Evolutionary conservation across 2,888 invertebrate genomes (phyloP).

Genomic region (Hemaris fuciformis): DNA sequence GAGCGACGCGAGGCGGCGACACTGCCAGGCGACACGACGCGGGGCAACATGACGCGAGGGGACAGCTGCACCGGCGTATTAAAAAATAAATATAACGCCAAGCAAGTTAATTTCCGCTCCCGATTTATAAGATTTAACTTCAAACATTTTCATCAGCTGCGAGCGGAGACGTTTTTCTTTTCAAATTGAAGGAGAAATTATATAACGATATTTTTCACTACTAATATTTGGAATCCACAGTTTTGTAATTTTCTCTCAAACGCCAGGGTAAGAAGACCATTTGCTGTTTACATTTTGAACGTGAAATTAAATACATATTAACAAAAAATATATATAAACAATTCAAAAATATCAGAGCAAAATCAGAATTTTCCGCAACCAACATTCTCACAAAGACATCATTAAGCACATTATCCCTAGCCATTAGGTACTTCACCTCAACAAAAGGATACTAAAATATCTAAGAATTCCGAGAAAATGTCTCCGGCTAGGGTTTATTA

Average conservation of each 20-base stretch:
- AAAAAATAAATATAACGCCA: neutral
- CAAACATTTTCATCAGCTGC: neutral
- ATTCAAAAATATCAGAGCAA: neutral
- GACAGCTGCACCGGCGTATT: neutral
- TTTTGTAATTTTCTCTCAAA: too few relatives aligned
- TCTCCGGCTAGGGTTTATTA: neutral
- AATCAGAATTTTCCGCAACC: neutral
- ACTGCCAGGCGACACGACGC: neutral
- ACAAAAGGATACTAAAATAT: neutral
- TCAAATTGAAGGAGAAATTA: neutral
- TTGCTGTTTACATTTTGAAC: too few relatives aligned
- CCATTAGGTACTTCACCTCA: too few relatives aligned
- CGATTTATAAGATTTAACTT: constrained; percentile 1
- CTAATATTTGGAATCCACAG: too few relatives aligned
- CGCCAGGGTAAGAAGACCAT: too few relatives aligned
- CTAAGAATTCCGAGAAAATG: neutral
- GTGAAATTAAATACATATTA: too few relatives aligned
- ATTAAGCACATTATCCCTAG: too few relatives aligned
- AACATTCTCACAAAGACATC: neutral
- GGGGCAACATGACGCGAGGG: neutral
- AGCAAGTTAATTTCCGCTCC: constrained; percentile 9
- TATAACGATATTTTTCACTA: neutral
- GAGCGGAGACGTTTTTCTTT: neutral
- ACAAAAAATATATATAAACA: neutral
- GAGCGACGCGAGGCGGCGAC: neutral